Evolutionary conservation across 2,113 vertebrate species (phyloP).

Genomic region (Etheostoma spectabile): DNA sequence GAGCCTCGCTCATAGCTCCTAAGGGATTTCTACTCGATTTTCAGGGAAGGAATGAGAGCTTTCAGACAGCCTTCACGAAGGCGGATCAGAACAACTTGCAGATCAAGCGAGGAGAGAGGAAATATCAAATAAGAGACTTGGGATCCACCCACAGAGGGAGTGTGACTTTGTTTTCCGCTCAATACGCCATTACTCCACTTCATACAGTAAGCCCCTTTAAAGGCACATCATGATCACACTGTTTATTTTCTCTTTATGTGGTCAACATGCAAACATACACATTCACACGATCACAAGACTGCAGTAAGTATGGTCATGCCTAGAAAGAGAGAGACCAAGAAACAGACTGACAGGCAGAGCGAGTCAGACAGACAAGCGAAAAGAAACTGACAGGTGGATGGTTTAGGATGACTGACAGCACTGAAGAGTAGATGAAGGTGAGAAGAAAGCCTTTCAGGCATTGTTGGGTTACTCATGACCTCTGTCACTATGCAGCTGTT

Average conservation of each 20-base stretch:
- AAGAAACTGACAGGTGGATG: slow-evolving; percentile 25
- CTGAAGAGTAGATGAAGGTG: slow-evolving; percentile 15
- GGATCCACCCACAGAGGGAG: no score
- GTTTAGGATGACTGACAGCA: slow-evolving; percentile 45
- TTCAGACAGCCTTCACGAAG: no score
- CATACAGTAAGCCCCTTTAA: no score
- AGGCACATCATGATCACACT: neutral
- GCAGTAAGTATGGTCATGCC: slow-evolving; percentile 14
- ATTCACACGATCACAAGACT: neutral
- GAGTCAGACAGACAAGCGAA: neutral
- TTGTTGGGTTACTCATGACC: slow-evolving; percentile 15
- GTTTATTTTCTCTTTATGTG: neutral
- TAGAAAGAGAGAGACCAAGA: neutral
- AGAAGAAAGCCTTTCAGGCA: slow-evolving; percentile 6
- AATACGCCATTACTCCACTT: no score
- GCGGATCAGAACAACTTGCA: no score
- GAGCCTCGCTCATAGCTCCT: no score
- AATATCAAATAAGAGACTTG: no score
- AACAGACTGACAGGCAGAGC: slow-evolving; percentile 23
- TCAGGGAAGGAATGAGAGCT: no score
- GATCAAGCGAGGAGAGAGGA: no score
- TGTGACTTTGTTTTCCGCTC: no score
- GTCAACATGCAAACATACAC: slow-evolving; percentile 3
- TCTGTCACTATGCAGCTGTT: slow-evolving; percentile 8
- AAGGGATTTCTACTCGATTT: no score